These are phyloP conservation scores for Elachura formosa DNA, from an alignment of 2,113 vertebrate species.

Conservation along the genomic window DNA sequence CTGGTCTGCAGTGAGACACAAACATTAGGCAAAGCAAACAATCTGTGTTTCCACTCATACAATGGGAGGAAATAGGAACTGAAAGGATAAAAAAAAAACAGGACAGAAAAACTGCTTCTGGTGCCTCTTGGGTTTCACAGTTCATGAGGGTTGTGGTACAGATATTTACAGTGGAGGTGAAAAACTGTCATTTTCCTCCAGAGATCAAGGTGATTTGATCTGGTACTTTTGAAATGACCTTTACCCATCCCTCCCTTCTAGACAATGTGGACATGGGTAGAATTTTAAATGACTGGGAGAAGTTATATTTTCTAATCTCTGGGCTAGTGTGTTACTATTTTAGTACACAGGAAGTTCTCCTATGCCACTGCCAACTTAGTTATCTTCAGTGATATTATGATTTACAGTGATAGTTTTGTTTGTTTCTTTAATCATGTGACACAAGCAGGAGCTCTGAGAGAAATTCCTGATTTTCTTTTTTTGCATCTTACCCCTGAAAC, in stretches of 20 bases:
- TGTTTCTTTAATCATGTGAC: background rate
- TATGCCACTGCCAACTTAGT: background rate
- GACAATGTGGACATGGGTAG: background rate
- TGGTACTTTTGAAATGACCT: background rate
- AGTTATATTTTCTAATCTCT: background rate
- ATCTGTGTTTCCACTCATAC: constrained; percentile 30
- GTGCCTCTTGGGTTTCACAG: constrained; percentile 22
- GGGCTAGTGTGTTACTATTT: constrained; percentile 5
- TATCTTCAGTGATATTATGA: background rate
- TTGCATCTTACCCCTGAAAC: background rate
- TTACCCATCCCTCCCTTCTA: background rate
- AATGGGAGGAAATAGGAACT: constrained; percentile 51
- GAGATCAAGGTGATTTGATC: background rate
- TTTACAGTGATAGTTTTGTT: background rate
- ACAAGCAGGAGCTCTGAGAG: background rate
- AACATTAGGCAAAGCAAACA: constrained; percentile 19
- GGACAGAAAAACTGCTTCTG: background rate
- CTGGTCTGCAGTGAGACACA: background rate
- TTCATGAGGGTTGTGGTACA: background rate
- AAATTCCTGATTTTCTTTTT: background rate
- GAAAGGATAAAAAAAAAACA: background rate
- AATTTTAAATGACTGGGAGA: background rate
- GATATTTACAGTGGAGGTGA: background rate
- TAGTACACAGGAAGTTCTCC: background rate
- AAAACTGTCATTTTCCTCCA: background rate